phyloP scores from a whole-genome alignment of 1,140 invertebrate species.

The Theocolax elegans region DNA sequence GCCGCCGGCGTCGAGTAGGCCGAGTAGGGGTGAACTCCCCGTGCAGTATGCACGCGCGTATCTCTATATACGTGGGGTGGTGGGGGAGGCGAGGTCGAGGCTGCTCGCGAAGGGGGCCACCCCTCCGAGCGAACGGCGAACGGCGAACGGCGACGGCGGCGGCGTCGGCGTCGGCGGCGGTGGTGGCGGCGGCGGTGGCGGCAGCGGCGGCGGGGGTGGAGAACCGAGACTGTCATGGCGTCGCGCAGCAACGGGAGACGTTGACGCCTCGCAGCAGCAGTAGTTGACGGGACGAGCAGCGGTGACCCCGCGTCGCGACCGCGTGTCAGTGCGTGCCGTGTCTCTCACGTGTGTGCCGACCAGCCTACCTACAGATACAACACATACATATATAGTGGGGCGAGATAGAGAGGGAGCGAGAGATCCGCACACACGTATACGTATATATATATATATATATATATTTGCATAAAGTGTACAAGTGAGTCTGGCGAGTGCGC shows the following conservation, averaged over 20 bases:
- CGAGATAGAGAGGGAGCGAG: too few relatives aligned
- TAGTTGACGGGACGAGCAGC: slow-evolving; percentile 12
- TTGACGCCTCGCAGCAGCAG: slow-evolving; percentile 44
- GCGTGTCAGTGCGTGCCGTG: too few relatives aligned
- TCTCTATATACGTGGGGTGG: too few relatives aligned
- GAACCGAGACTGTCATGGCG: slow-evolving; percentile 61
- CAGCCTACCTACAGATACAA: too few relatives aligned
- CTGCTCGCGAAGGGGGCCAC: not conserved
- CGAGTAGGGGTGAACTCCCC: not conserved
- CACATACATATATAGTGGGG: too few relatives aligned
- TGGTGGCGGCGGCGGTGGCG: slow-evolving; percentile 45
- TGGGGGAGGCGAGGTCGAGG: slow-evolving; percentile 43
- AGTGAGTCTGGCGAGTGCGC: too few relatives aligned
- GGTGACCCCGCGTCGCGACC: too few relatives aligned
- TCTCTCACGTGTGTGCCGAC: too few relatives aligned
- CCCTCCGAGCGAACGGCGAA: not conserved
- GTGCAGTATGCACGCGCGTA: too few relatives aligned
- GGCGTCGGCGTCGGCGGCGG: slow-evolving; percentile 61
- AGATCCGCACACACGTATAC: too few relatives aligned
- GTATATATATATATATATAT: too few relatives aligned
- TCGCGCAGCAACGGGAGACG: slow-evolving; percentile 58
- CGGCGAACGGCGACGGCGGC: slow-evolving; percentile 54
- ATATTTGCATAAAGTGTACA: too few relatives aligned
- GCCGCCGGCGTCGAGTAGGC: not conserved
- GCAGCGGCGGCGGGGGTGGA: not conserved